Percentiles rank a stretch among this genome's conserved stretches.
phyloP scores from a whole-genome alignment of 2,888 invertebrate species.

The Zygogramma bicolorata region DNA sequence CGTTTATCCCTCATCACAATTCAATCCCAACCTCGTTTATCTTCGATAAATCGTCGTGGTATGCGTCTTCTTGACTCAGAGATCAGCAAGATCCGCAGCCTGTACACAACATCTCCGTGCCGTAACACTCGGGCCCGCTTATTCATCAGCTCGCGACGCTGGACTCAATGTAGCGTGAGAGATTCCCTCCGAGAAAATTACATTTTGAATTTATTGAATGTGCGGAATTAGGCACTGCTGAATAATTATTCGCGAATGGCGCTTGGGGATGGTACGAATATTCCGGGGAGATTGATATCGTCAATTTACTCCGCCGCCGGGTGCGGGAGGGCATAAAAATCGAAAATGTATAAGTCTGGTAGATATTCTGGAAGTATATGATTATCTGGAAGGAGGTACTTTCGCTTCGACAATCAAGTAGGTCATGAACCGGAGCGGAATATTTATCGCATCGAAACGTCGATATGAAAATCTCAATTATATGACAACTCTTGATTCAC shows the following conservation, averaged over 20 bases:
- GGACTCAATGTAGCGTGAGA: slow-evolving; percentile 9
- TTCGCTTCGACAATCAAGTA: not conserved
- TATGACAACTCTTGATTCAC: no score
- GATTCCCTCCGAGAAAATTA: slow-evolving; percentile 11
- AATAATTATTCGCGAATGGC: slow-evolving; percentile 5
- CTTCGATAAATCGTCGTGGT: no score
- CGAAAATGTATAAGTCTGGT: not conserved
- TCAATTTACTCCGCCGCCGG: slow-evolving; percentile 1
- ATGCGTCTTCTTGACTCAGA: no score
- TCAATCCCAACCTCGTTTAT: no score
- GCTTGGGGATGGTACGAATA: not conserved
- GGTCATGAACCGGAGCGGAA: no score
- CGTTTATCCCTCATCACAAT: no score
- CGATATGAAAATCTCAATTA: no score
- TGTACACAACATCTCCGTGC: not conserved
- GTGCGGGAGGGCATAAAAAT: not conserved
- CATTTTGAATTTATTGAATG: slow-evolving; percentile 12
- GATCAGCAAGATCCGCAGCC: slow-evolving; percentile 4
- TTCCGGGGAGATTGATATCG: slow-evolving; percentile 2
- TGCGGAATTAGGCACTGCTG: slow-evolving; percentile 11
- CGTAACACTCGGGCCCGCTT: not conserved
- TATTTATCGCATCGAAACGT: no score
- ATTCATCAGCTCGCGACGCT: not conserved
- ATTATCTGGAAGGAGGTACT: not conserved
- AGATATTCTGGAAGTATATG: not conserved